Conservation (phyloP, 2,797 vertebrate species). For the Buceros bicornis region DNA sequence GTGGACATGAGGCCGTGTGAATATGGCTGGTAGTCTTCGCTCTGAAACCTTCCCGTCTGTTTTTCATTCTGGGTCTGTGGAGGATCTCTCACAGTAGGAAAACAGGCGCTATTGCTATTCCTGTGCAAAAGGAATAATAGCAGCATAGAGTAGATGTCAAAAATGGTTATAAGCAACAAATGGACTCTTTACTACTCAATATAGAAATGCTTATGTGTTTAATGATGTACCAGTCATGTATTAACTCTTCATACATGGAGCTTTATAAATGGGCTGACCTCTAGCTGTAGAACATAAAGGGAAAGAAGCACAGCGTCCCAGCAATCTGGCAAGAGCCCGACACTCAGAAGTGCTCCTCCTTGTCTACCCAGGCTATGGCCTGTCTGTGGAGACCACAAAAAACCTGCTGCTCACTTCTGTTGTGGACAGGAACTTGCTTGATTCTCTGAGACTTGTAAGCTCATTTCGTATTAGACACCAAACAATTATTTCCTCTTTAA, state of each 20-base stretch:
- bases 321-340: not conserved
- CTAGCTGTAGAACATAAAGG: not conserved
- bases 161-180: not conserved
- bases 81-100: not conserved
- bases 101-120: not conserved
- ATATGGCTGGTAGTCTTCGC: not conserved
- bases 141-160: not conserved
- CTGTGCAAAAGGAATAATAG: not conserved
- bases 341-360: not conserved
- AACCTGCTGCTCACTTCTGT: not conserved
- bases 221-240: not conserved
- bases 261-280: not conserved
- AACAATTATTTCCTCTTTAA: constrained; percentile 11
- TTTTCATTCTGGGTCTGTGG: not conserved
- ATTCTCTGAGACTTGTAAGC: not conserved
- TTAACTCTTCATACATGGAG: not conserved
- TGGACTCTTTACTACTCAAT: not conserved
- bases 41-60: not conserved
- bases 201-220: not conserved
- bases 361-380: not conserved
- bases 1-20: not conserved
- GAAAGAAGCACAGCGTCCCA: not conserved
- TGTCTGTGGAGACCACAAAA: not conserved
- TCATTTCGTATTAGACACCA: not conserved
- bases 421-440: not conserved